phyloP scores from a whole-genome alignment of 2,888 invertebrate genomes.

The Thymelicus sylvestris region DNA sequence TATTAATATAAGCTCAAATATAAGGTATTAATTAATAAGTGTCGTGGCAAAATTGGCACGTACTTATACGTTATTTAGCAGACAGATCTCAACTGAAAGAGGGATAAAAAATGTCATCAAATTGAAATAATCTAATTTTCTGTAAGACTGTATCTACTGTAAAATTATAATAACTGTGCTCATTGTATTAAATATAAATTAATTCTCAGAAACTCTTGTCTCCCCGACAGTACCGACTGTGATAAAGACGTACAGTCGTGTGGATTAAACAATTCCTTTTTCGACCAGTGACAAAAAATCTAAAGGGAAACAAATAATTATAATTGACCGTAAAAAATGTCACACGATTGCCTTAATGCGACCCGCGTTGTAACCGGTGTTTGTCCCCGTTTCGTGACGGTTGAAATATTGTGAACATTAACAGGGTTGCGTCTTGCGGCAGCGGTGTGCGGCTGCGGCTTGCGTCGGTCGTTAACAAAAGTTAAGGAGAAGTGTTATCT shows the following conservation, averaged over 20 bases:
- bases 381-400: constrained; percentile 33
- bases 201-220: background rate
- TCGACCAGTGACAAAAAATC: constrained; percentile 46
- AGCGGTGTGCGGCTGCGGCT: constrained; percentile 21
- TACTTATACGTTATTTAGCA: too few relatives aligned
- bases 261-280: constrained; percentile 14
- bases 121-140: too few relatives aligned
- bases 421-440: constrained; percentile 6
- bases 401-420: constrained; percentile 34
- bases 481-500: background rate
- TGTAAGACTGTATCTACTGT: too few relatives aligned
- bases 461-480: constrained; percentile 7
- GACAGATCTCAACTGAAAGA: too few relatives aligned
- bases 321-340: constrained; percentile 57
- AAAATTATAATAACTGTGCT: too few relatives aligned
- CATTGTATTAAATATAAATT: too few relatives aligned
- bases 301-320: constrained; percentile 58
- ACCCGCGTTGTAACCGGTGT: constrained; percentile 29
- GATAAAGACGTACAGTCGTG: constrained; percentile 5
- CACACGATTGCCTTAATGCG: constrained; percentile 39
- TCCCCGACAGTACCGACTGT: background rate
- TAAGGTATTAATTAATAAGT: too few relatives aligned
- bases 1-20: too few relatives aligned
- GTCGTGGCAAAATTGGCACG: too few relatives aligned
- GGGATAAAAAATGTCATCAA: too few relatives aligned